Evolutionary conservation across 2,113 vertebrate genomes (phyloP).

Genomic region (Anguilla japonica): DNA sequence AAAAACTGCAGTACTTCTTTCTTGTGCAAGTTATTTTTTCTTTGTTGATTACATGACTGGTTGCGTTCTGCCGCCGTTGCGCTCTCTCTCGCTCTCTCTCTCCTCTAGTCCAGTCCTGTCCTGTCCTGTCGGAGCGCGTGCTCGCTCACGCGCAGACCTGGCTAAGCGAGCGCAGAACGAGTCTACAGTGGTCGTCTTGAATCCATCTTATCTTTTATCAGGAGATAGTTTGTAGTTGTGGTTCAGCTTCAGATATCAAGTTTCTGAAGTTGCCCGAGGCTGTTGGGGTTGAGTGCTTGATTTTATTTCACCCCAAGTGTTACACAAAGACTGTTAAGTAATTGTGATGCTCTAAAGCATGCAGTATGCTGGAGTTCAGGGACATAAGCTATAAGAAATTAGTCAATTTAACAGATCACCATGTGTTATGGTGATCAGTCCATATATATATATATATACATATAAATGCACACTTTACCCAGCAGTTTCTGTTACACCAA

Average conservation of each 20-base stretch:
- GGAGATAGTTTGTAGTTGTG: neutral
- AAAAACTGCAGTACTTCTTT: slow-evolving; percentile 37
- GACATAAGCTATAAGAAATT: no score
- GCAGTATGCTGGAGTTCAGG: neutral
- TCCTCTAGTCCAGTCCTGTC: slow-evolving; percentile 14
- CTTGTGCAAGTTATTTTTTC: slow-evolving; percentile 54
- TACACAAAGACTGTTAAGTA: no score
- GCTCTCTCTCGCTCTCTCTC: neutral
- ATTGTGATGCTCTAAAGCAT: no score
- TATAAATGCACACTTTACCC: no score
- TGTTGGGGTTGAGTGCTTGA: no score
- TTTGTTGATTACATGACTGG: slow-evolving; percentile 50
- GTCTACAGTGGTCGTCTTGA: neutral
- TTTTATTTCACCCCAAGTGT: no score
- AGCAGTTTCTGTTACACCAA: no score
- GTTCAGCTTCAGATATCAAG: neutral
- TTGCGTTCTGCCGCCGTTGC: slow-evolving; percentile 32
- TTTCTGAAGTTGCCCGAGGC: neutral
- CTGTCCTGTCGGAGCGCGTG: slow-evolving; percentile 28
- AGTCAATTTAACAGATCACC: no score
- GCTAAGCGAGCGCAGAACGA: slow-evolving; percentile 65
- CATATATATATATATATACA: no score
- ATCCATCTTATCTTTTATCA: slow-evolving; percentile 59
- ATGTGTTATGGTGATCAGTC: no score
- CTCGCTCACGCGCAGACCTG: slow-evolving; percentile 55